Conservation (phyloP, 2,113 vertebrate genomes). For the Ophiodon elongatus region DNA sequence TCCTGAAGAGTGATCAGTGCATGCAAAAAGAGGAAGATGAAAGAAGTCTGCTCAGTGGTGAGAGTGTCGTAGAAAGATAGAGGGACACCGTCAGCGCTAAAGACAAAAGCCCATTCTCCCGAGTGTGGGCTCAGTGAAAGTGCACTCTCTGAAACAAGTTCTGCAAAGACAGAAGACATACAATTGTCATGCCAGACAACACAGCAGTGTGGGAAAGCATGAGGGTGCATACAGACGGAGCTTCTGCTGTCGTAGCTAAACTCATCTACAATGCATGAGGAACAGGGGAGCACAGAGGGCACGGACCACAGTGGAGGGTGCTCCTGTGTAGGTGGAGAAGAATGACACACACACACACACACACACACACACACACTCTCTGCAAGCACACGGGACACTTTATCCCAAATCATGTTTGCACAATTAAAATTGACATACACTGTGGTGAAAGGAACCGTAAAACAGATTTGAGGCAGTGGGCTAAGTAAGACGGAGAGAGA, state of each 20-base stretch:
- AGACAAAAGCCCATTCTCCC: conserved; percentile 52
- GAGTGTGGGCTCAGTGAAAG: not conserved
- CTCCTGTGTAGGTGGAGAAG: conserved; percentile 25
- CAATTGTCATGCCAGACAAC: conserved; percentile 50
- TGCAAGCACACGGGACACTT: not conserved
- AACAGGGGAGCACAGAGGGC: conserved; percentile 15
- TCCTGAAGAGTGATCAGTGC: conserved; percentile 8
- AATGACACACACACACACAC: conserved; percentile 12
- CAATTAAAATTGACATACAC: not conserved
- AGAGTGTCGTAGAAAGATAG: not conserved
- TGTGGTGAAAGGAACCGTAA: not conserved
- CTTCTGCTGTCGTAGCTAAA: conserved; percentile 32
- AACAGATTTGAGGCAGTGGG: not conserved
- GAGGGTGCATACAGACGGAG: conserved; percentile 29
- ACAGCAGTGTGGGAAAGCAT: conserved; percentile 43
- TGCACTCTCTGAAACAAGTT: conserved; percentile 13
- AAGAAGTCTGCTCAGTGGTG: not conserved
- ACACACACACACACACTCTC: not conserved
- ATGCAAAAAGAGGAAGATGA: conserved; percentile 4
- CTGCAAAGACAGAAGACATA: conserved; percentile 36
- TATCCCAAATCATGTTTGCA: not conserved
- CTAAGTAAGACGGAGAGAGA: not conserved
- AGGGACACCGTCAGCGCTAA: not conserved
- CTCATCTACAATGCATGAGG: conserved; percentile 34
- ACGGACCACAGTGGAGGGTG: not conserved